Evolutionary conservation across 2,797 vertebrate species (phyloP).

Genomic region (Acestrorhynchus altus): DNA sequence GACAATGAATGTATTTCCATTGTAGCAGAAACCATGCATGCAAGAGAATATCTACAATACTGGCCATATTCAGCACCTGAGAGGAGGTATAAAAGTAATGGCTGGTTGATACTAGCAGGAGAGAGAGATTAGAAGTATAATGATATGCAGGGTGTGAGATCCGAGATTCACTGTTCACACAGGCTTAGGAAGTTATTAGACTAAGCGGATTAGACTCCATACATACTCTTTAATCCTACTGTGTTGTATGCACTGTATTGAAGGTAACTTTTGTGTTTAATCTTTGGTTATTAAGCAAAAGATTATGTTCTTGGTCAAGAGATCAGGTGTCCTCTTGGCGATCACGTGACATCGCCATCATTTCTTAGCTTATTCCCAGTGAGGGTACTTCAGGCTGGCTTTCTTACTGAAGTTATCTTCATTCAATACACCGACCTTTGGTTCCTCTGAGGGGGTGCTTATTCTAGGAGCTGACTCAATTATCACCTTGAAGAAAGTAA

Average conservation of each 20-base stretch:
- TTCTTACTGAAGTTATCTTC: conserved; percentile 12
- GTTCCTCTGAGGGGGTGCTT: conserved; percentile 16
- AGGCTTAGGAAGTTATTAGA: conserved; percentile 28
- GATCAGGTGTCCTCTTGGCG: neutral
- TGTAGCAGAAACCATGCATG: too few relatives aligned
- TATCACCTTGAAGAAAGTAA: conserved; percentile 51
- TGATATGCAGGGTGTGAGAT: conserved; percentile 25
- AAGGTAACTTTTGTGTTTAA: neutral
- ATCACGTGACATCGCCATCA: neutral
- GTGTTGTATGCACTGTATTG: neutral
- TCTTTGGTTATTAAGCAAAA: conserved; percentile 7
- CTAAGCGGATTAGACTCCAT: conserved; percentile 36
- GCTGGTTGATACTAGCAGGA: conserved; percentile 8
- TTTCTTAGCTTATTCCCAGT: neutral
- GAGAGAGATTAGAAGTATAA: conserved; percentile 27
- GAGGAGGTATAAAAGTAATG: conserved; percentile 6
- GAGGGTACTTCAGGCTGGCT: neutral
- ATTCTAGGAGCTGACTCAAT: conserved; percentile 44
- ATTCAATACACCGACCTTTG: conserved; percentile 38
- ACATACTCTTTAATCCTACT: conserved; percentile 30
- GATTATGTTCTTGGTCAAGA: conserved; percentile 11
- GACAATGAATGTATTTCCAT: too few relatives aligned
- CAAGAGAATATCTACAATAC: too few relatives aligned
- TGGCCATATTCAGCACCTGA: neutral
- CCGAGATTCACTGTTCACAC: conserved; percentile 20